Percentiles rank a stretch among this genome's conserved stretches.
Conservation (phyloP, 2,113 vertebrate genomes). For the Tragelaphus strepsiceros region DNA sequence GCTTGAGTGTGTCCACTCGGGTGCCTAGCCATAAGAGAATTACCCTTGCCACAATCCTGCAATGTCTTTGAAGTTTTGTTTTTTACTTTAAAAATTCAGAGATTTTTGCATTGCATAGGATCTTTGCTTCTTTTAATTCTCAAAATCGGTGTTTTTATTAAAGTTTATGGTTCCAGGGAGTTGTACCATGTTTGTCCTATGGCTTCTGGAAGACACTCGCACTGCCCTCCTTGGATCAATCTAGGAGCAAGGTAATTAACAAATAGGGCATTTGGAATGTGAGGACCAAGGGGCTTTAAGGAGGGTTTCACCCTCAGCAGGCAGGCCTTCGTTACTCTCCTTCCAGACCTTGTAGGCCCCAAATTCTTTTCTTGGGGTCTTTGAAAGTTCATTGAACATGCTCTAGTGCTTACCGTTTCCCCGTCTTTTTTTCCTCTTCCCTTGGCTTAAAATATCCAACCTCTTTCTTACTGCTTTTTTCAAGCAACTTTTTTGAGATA, state of each 20-base stretch:
- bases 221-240: not conserved
- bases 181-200: not conserved
- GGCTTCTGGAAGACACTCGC: not conserved
- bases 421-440: not conserved
- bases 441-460: not conserved
- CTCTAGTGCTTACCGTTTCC: not conserved
- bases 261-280: not conserved
- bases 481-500: not conserved
- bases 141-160: not conserved
- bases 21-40: not conserved
- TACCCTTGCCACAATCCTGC: not conserved
- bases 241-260: not conserved
- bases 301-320: not conserved
- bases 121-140: not conserved
- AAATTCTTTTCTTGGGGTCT: not conserved
- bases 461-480: not conserved
- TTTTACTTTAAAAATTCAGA: conserved; percentile 11
- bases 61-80: not conserved
- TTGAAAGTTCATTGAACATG: not conserved
- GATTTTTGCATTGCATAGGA: not conserved
- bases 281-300: not conserved
- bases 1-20: not conserved
- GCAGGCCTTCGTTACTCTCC: not conserved
- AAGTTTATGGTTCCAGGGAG: not conserved
- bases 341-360: not conserved